Evolutionary conservation across 2,888 invertebrate species (phyloP).

Genomic region (Phytoseiulus persimilis): DNA sequence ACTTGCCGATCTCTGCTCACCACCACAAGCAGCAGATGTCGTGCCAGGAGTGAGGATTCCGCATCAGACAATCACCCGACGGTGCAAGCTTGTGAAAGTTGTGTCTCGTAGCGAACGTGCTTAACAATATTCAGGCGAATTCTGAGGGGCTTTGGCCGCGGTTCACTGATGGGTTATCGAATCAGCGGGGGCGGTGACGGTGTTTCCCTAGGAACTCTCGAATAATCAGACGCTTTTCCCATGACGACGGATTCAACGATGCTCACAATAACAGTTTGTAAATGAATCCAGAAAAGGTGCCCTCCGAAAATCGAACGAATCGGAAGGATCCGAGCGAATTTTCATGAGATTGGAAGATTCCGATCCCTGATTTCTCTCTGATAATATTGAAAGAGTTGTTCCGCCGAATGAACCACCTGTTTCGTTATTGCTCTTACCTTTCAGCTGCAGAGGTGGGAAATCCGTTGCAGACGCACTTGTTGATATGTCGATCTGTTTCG

Average conservation of each 20-base stretch:
- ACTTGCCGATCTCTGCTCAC: no score
- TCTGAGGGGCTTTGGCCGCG: not conserved
- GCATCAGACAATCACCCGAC: not conserved
- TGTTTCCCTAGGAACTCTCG: not conserved
- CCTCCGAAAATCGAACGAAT: not conserved
- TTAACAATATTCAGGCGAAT: not conserved
- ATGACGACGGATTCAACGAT: no score
- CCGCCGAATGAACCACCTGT: not conserved
- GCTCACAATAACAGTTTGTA: no score
- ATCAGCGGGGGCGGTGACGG: no score
- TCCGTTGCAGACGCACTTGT: not conserved
- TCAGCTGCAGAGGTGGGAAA: not conserved
- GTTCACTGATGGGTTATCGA: no score
- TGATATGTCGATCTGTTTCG: not conserved
- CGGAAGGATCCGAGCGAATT: not conserved
- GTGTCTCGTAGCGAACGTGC: not conserved
- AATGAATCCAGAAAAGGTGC: not conserved
- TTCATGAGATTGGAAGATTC: not conserved
- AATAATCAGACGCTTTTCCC: not conserved
- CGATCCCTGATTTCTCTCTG: not conserved
- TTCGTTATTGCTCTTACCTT: not conserved
- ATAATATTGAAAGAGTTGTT: not conserved
- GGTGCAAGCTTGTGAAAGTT: not conserved
- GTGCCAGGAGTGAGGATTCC: not conserved
- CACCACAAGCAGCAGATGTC: not conserved